phyloP scores from a whole-genome alignment of 2,888 invertebrate species.

The Oscheius sp. region DNA sequence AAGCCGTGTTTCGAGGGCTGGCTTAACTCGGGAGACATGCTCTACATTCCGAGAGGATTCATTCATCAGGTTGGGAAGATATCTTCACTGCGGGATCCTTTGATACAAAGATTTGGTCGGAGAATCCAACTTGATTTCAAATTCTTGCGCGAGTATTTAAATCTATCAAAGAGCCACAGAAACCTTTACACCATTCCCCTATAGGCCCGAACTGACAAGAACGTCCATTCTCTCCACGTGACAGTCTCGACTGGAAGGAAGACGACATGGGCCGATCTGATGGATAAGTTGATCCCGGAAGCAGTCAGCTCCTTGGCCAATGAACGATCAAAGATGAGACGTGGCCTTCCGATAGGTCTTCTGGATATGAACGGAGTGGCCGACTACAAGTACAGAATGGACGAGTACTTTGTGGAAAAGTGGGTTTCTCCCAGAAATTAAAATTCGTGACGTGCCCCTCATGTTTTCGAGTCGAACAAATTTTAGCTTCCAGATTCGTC shows the following conservation, averaged over 20 bases:
- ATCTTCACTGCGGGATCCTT: no score
- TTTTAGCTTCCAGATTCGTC: conserved; percentile 48
- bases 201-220: conserved; percentile 67
- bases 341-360: conserved; percentile 51
- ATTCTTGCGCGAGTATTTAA: no score
- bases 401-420: conserved; percentile 56
- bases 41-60: conserved; percentile 87
- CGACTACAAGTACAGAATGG: conserved; percentile 54
- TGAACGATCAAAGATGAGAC: conserved; percentile 45
- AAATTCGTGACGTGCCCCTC: neutral
- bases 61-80: conserved; percentile 75
- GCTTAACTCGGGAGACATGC: conserved; percentile 79
- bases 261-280: conserved; percentile 88
- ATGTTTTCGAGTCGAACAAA: conserved; percentile 1
- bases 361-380: conserved; percentile 64
- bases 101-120: neutral
- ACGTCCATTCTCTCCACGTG: conserved; percentile 89
- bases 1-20: conserved; percentile 67
- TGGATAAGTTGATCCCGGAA: conserved; percentile 80
- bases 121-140: neutral
- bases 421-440: conserved; percentile 19
- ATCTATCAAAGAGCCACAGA: no score
- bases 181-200: neutral
- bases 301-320: conserved; percentile 42
- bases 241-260: conserved; percentile 92